A percentile compares a stretch with the other conserved stretches of the same genome.
These are phyloP conservation scores for Nemotelus nigrinus DNA, from an alignment of 2,888 invertebrate species.

Conservation along the genomic window DNA sequence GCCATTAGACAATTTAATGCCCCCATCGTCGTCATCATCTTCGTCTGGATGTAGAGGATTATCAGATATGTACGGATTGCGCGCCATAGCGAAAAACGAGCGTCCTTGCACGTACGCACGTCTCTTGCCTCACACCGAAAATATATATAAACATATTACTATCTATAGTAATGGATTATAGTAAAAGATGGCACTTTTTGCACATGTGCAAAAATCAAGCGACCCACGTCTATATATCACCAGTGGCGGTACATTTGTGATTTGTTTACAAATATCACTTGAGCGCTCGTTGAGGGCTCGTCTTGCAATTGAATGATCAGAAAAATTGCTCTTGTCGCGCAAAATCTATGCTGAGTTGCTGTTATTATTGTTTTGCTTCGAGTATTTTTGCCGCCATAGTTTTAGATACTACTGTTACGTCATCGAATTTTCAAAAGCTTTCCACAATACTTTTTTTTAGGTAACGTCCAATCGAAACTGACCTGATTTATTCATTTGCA, in stretches of 20 bases:
- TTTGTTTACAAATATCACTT: conserved; percentile 23
- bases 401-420: no score
- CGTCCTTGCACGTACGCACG: conserved; percentile 52
- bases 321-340: no score
- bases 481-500: no score
- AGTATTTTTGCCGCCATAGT: no score
- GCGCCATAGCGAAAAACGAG: conserved; percentile 38
- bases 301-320: background rate
- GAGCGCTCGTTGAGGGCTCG: conserved; percentile 15
- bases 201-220: conserved; percentile 1
- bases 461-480: no score
- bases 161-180: background rate
- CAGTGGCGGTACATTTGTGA: background rate
- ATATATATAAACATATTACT: background rate
- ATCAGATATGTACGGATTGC: no score
- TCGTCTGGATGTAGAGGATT: background rate
- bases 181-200: no score
- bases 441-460: no score
- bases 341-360: no score
- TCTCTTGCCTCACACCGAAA: background rate
- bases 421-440: no score
- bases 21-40: background rate
- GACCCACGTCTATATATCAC: background rate
- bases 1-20: conserved; percentile 11
- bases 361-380: no score